Conservation (phyloP, 2,113 vertebrate species). For the Tetrao urogallus region DNA sequence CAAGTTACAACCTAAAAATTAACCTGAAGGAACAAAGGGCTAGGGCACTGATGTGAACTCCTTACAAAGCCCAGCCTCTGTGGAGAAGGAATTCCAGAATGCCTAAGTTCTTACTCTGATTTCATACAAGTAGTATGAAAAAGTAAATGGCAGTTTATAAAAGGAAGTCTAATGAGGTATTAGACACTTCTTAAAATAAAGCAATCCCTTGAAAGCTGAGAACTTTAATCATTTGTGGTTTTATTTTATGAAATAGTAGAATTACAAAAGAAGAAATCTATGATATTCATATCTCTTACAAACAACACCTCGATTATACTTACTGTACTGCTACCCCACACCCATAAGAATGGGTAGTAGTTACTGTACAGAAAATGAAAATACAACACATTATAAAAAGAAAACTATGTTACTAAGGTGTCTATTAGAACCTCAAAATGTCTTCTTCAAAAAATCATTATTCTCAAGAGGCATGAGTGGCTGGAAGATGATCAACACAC, state of each 20-base stretch:
- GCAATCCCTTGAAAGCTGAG: not conserved
- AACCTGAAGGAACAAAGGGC: not conserved
- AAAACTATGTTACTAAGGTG: not conserved
- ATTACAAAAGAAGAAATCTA: not conserved
- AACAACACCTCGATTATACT: not conserved
- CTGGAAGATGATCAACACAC: not conserved
- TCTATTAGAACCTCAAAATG: not conserved
- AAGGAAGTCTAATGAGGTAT: not conserved
- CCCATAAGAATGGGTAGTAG: not conserved
- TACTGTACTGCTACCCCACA: not conserved
- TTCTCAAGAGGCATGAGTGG: not conserved
- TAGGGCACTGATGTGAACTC: not conserved
- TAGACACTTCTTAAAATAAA: not conserved
- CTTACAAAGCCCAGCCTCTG: not conserved
- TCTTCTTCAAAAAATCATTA: not conserved
- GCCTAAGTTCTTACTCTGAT: not conserved
- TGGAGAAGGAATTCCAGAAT: not conserved
- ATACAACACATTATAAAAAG: not conserved
- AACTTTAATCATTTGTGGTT: not conserved
- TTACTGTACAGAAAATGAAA: not conserved
- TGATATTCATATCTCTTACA: not conserved
- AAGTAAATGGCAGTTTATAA: not conserved
- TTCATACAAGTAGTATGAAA: not conserved
- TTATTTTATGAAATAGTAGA: not conserved
- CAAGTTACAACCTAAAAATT: not conserved